A percentile compares a stretch with the other conserved stretches of the same genome.
These are phyloP conservation scores for Drosophila kurseongensis DNA, from an alignment of 1,140 invertebrate genomes.

Conservation along the genomic window DNA sequence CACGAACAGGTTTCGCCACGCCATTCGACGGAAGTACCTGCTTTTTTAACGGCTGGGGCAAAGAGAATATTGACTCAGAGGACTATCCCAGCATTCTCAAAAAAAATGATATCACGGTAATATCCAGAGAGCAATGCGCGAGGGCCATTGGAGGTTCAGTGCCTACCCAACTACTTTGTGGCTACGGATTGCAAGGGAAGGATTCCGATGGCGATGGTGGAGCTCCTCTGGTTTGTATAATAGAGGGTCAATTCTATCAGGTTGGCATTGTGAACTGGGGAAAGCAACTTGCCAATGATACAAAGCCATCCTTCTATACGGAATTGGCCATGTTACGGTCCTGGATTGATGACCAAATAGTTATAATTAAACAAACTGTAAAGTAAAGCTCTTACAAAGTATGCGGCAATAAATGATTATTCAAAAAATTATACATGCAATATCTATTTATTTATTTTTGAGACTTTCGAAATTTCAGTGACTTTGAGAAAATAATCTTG, in stretches of 20 bases:
- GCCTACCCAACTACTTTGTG: not conserved
- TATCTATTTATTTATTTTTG: no score
- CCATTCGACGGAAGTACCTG: not conserved
- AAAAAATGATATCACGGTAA: not conserved
- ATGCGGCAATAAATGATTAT: no score
- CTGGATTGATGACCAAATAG: not conserved
- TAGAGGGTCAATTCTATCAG: not conserved
- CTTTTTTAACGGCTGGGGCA: conserved; percentile 6
- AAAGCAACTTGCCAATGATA: no score
- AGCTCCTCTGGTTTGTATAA: not conserved
- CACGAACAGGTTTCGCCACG: no score
- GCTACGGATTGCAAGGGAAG: not conserved
- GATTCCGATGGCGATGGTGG: not conserved
- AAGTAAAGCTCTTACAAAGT: no score
- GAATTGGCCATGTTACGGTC: not conserved
- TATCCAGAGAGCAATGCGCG: not conserved
- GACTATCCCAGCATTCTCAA: not conserved
- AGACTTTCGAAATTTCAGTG: no score
- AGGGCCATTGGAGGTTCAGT: accelerated
- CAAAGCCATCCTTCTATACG: not conserved
- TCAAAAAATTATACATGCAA: no score
- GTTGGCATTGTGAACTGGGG: not conserved
- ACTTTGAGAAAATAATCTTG: no score
- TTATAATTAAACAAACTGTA: no score
- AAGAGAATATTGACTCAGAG: not conserved